Evolutionary conservation across 2,888 invertebrate genomes (phyloP).

Genomic region (Papilio gigon): DNA sequence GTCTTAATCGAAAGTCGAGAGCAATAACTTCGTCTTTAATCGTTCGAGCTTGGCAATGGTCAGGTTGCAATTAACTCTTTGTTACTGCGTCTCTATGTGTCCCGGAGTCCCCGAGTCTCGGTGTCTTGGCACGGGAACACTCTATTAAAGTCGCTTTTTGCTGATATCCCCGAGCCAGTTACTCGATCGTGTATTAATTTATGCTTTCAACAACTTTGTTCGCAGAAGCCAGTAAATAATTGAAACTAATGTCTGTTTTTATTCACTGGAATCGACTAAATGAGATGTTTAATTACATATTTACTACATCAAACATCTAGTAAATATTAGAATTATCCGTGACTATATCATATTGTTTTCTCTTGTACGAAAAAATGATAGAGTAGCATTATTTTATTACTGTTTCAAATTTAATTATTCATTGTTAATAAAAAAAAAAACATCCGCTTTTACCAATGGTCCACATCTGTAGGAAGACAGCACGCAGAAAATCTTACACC

Average conservation of each 20-base stretch:
- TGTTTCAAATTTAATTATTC: too few relatives aligned
- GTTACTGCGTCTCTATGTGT: constrained; percentile 19
- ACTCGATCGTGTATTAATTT: constrained; percentile 15
- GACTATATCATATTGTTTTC: too few relatives aligned
- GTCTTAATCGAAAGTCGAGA: constrained; percentile 1
- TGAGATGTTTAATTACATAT: neutral
- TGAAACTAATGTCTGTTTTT: constrained; percentile 40
- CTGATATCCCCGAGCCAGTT: constrained; percentile 16
- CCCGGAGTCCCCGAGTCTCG: constrained; percentile 16
- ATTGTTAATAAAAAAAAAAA: too few relatives aligned
- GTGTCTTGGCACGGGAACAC: constrained; percentile 28
- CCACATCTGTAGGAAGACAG: too few relatives aligned
- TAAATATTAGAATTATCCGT: too few relatives aligned
- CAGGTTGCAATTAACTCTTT: constrained; percentile 27
- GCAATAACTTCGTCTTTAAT: constrained; percentile 20
- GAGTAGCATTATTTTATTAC: too few relatives aligned
- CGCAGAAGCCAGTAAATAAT: constrained; percentile 37
- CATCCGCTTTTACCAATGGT: too few relatives aligned
- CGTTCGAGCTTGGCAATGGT: constrained; percentile 9
- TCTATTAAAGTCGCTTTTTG: constrained; percentile 37
- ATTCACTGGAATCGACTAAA: neutral
- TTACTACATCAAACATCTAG: neutral
- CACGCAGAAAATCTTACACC: too few relatives aligned
- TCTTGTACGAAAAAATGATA: too few relatives aligned
- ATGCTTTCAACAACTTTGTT: constrained; percentile 23